Percentiles rank a stretch among this genome's conserved stretches.
These are phyloP conservation scores for Pseudonaja textilis DNA, from an alignment of 2,113 vertebrate genomes.

Conservation along the genomic window DNA sequence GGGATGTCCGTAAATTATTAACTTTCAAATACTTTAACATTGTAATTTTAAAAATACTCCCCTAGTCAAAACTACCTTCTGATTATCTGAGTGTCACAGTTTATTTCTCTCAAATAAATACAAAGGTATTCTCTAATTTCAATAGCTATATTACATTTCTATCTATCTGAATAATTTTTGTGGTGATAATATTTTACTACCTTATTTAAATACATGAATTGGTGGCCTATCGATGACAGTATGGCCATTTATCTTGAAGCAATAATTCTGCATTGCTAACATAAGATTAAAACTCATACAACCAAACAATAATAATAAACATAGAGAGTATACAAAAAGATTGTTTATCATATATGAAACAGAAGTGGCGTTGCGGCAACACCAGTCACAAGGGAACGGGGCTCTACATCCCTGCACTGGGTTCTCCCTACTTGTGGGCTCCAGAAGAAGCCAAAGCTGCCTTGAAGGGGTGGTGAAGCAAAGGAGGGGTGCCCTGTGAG, in stretches of 20 bases:
- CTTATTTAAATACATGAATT: constrained; percentile 10
- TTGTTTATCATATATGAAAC: not conserved
- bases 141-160: constrained; percentile 5
- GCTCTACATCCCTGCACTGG: no score
- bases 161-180: not conserved
- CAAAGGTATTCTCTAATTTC: not conserved
- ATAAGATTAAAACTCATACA: not conserved
- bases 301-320: not conserved
- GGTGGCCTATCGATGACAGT: not conserved
- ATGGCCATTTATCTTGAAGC: not conserved
- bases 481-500: no score
- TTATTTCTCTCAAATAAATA: not conserved
- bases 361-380: no score
- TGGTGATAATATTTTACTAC: not conserved
- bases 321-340: no score
- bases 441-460: no score
- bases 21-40: not conserved
- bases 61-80: not conserved
- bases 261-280: not conserved
- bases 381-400: no score
- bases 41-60: not conserved
- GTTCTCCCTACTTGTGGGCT: no score
- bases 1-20: not conserved
- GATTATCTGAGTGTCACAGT: not conserved
- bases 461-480: no score